Conservation (phyloP, 2,888 invertebrate species). For the Gisinianus flammeolus region DNA sequence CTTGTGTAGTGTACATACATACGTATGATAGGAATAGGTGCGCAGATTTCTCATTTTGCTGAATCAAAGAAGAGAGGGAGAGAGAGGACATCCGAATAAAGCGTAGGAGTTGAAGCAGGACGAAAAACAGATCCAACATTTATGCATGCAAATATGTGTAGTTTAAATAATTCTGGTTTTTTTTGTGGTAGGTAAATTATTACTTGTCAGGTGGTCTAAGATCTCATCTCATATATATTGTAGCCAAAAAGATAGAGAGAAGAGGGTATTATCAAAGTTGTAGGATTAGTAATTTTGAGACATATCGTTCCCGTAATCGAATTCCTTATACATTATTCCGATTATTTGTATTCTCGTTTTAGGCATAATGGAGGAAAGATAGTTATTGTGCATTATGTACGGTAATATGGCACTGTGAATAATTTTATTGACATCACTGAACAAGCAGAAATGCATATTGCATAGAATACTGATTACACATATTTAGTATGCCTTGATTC, state of each 20-base stretch:
- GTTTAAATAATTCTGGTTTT: no score
- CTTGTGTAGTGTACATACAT: no score
- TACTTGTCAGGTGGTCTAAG: neutral
- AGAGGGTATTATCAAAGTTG: neutral
- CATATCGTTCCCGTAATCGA: conserved; percentile 2
- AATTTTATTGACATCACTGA: neutral
- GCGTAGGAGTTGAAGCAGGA: no score
- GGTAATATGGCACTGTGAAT: neutral
- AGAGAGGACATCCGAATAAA: neutral
- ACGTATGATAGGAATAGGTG: no score
- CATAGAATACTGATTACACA: neutral
- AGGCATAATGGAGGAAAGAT: neutral
- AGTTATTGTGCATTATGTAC: no score
- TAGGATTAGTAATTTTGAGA: neutral
- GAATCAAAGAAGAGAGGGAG: neutral
- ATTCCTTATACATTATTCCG: neutral
- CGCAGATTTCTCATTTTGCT: no score
- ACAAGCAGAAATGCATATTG: neutral
- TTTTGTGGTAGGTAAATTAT: neutral
- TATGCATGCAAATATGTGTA: no score
- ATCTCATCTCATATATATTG: no score
- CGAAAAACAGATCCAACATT: no score
- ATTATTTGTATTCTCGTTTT: neutral
- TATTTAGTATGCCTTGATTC: neutral
- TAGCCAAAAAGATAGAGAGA: neutral